phyloP scores from a whole-genome alignment of 2,888 invertebrate species.

The Aphodius granarius region DNA sequence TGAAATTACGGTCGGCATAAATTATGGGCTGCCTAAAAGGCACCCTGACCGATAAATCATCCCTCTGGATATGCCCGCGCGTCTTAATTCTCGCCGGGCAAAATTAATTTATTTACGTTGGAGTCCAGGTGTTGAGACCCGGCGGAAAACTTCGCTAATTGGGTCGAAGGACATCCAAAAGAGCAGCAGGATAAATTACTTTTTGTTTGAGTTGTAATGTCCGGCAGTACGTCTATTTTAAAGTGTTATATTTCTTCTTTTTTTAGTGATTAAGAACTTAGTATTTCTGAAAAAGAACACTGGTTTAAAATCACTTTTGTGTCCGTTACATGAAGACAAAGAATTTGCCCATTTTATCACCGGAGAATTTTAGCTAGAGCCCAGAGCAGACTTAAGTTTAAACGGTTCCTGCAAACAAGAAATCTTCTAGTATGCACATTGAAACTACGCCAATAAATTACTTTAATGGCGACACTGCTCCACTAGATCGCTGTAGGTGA shows the following conservation, averaged over 20 bases:
- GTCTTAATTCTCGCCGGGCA: background rate
- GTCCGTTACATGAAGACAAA: background rate
- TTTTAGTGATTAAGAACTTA: too few species aligned
- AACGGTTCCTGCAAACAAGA: background rate
- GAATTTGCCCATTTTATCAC: background rate
- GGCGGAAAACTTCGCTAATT: background rate
- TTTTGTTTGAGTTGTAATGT: background rate
- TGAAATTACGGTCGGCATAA: conserved; percentile 14
- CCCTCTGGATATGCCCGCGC: background rate
- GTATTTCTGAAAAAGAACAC: too few species aligned
- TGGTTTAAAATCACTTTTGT: background rate
- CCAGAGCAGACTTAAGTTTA: background rate
- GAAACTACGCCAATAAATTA: background rate
- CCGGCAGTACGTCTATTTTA: too few species aligned
- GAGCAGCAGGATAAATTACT: background rate
- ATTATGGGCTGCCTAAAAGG: background rate
- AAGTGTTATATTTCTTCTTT: too few species aligned
- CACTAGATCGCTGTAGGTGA: background rate
- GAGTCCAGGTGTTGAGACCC: background rate
- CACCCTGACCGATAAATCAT: background rate
- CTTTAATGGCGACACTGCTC: background rate
- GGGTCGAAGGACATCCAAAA: background rate
- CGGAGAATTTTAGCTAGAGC: background rate
- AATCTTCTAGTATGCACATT: background rate
- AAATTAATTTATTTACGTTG: background rate